Conservation (phyloP, 2,113 vertebrate species). For the Perognathus longimembris region DNA sequence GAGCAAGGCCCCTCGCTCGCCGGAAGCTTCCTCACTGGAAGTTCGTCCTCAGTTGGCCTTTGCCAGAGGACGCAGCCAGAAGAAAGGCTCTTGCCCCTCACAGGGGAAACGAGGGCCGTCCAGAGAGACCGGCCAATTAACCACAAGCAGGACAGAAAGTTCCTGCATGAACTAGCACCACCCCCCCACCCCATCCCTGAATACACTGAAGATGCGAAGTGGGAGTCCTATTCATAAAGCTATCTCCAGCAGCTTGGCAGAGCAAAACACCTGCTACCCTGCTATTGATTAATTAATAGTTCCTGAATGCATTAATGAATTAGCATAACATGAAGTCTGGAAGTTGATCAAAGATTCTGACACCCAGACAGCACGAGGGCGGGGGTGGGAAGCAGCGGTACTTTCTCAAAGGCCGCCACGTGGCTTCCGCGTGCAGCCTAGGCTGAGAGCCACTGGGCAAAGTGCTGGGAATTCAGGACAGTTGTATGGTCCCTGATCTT, state of each 20-base stretch:
- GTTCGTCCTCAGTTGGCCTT: constrained; percentile 36
- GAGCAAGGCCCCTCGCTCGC: not conserved
- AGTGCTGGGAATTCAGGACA: not conserved
- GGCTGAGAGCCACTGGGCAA: not conserved
- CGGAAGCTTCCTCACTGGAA: not conserved
- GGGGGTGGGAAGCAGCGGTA: no score
- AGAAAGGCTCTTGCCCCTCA: not conserved
- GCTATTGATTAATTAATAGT: constrained; percentile 51
- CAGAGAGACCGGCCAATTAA: constrained; percentile 21
- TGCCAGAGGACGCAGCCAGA: not conserved
- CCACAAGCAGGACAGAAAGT: constrained; percentile 48
- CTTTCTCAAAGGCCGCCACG: not conserved
- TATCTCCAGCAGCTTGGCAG: constrained; percentile 8
- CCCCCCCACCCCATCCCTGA: not conserved
- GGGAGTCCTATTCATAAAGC: not conserved
- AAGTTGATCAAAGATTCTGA: not conserved
- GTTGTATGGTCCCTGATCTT: not conserved
- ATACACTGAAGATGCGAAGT: not conserved
- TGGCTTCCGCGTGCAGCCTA: not conserved
- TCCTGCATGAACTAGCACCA: not conserved
- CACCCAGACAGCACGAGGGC: no score
- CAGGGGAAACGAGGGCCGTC: not conserved
- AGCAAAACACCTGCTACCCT: not conserved
- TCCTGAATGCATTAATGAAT: constrained; percentile 65
- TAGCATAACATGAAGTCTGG: constrained; percentile 46